Base-by-base conservation (phyloP, 2,797 vertebrate species). In the Labeo calbasu region DNA sequence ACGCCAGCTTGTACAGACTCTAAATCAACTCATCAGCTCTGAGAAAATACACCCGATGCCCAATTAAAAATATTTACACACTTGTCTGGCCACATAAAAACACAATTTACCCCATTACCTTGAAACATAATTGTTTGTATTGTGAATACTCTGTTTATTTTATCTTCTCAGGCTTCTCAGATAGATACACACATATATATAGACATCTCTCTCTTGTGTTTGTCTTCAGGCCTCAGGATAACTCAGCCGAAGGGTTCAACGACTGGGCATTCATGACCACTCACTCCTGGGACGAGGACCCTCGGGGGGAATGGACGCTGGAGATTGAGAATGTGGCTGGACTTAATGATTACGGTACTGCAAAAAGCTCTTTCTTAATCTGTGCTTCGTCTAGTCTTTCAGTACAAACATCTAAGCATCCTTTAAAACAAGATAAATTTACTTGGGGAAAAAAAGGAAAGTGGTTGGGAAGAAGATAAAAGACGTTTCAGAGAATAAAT, bases 181-280 rank as follows among this genome's bases (percentile, higher is more conserved):
- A 48, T 43, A 59, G 51, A 19, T n/a, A 48, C 23, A 23, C 5
- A 3, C 55, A 15, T 28, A 6, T 3, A 6, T 3, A 21, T 36
- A 21, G 17, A 73, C 10, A 46, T 76, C 19, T 57, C 17, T 70
- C 40, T 40, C 36, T 48, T 23, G n/a, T 81, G 40, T 85, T 59
- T 17, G 40, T 68, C 12, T 63, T 66, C 91, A 99, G 98, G 90
- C 96, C 96, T 21, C 97, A 97, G 0, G 98, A 99, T 93, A 97
- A 95, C 89, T 99, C 98, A 0, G 95, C 96, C 0, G 98, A 99
- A 12, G 98, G 98, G 53, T 99, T 99, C 90, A 98, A 94, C 0
- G 97, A 99, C 90, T 99, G 98, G 98, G 97, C 98, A 32, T 99
- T 99, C 88, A 99, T 99, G 98, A 97, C 96, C 0, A 99, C 97